Conservation (phyloP, 2,113 vertebrate genomes). For the Hydrolagus affinis region DNA sequence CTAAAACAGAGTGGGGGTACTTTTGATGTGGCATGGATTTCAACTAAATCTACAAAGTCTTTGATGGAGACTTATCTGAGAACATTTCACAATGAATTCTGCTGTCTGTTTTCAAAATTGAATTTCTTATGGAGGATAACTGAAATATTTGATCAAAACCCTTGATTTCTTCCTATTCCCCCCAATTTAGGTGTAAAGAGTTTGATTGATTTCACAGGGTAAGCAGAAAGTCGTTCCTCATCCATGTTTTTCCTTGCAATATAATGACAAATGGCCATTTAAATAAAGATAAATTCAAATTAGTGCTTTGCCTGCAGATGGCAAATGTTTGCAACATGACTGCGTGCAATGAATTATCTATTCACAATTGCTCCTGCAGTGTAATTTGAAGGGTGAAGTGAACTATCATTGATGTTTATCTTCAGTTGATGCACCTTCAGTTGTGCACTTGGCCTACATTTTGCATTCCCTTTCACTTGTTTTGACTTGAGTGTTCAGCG, state of each 20-base stretch:
- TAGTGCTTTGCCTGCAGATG: neutral
- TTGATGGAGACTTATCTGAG: neutral
- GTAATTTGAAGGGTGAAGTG: neutral
- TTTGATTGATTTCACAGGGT: neutral
- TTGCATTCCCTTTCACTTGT: too few species aligned
- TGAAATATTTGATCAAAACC: neutral
- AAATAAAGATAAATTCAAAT: neutral
- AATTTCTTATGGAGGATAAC: neutral
- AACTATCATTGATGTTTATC: neutral
- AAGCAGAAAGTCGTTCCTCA: too few species aligned
- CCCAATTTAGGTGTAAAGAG: neutral
- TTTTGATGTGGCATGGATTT: neutral
- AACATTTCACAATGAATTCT: neutral
- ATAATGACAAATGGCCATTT: neutral
- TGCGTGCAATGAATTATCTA: neutral
- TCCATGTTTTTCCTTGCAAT: too few species aligned
- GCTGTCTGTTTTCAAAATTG: neutral
- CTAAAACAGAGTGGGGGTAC: too few species aligned
- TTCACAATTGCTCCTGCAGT: neutral
- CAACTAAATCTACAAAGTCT: neutral
- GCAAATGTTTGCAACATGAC: neutral
- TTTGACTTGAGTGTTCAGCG: too few species aligned
- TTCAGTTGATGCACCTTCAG: neutral
- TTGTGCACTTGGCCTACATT: neutral
- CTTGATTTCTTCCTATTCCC: neutral